Evolutionary conservation across 2,113 vertebrate species (phyloP).

Genomic region (Myotis davidii): DNA sequence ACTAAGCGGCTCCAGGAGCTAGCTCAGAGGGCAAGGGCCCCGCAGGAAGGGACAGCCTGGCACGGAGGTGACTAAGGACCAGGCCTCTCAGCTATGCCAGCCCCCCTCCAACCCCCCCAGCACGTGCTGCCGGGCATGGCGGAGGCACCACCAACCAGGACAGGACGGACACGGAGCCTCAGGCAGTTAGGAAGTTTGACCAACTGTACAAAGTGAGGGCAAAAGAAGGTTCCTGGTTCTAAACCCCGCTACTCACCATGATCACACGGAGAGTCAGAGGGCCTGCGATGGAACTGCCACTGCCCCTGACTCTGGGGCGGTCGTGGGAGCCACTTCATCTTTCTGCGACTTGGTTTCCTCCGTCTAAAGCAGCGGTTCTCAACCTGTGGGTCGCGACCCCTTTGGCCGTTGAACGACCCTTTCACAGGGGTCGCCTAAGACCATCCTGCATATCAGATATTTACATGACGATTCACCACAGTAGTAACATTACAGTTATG

Average conservation of each 20-base stretch:
- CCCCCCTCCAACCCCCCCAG: rapidly evolving
- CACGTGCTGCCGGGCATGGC: rapidly evolving
- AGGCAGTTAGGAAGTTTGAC: not conserved
- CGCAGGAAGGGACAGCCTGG: not conserved
- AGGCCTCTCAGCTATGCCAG: not conserved
- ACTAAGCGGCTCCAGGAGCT: not conserved
- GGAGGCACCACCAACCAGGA: not conserved
- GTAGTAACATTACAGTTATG: no score
- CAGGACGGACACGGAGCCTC: not conserved
- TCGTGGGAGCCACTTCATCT: not conserved
- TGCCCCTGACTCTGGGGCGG: not conserved
- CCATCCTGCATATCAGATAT: no score
- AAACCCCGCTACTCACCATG: not conserved
- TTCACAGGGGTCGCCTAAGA: no score
- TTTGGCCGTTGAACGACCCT: no score
- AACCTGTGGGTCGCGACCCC: no score
- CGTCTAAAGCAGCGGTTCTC: not conserved
- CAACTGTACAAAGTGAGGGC: not conserved
- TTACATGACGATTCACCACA: no score
- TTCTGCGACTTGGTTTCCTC: not conserved
- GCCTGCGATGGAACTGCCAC: not conserved
- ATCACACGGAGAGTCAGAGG: not conserved
- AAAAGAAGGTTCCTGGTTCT: not conserved
- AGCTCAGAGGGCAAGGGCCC: not conserved
- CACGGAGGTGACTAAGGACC: not conserved